These are phyloP conservation scores for Hydrozoanthus tunicans DNA, from an alignment of 64 coral and sea anemone species.

Conservation along the genomic window DNA sequence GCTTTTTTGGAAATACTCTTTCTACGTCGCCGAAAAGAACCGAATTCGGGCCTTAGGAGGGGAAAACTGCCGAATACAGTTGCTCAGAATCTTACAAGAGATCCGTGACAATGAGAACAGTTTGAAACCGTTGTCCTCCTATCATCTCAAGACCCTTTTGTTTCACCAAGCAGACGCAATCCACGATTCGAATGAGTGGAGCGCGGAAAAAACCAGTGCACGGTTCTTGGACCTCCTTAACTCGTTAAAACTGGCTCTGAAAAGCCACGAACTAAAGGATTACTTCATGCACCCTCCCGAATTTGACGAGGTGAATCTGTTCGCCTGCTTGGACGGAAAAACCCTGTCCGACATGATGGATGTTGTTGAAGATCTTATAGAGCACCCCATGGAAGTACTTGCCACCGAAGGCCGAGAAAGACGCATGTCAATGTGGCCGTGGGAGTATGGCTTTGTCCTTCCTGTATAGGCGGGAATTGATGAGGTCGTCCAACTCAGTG, in stretches of 20 bases:
- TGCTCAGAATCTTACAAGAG: constrained; percentile 91
- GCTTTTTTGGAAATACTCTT: constrained; percentile 82
- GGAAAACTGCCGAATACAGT: constrained; percentile 86
- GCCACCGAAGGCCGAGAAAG: constrained; percentile 70
- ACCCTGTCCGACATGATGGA: constrained; percentile 93
- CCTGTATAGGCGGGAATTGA: constrained; percentile 49
- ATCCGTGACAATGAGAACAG: constrained; percentile 90
- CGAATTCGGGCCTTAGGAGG: constrained; percentile 85
- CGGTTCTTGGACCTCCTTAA: constrained; percentile 77
- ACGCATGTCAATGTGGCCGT: constrained; percentile 91
- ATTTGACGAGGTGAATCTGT: constrained; percentile 88
- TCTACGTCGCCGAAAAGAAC: constrained; percentile 93
- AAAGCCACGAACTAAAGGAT: constrained; percentile 76
- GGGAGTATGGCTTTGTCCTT: constrained; percentile 80
- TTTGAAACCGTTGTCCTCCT: constrained; percentile 82
- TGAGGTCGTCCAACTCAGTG: too few species aligned
- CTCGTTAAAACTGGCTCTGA: constrained; percentile 58
- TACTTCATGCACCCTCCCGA: constrained; percentile 99
- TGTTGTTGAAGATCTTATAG: constrained; percentile 78
- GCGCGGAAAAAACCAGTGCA: constrained; percentile 73
- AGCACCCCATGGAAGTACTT: constrained; percentile 68
- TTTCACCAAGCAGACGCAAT: constrained; percentile 86
- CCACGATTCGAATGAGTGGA: constrained; percentile 81
- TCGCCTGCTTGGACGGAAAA: constrained; percentile 85
- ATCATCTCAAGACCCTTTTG: constrained; percentile 89